A percentile compares a stretch with the other conserved stretches of the same genome.
Conservation (phyloP, 2,888 invertebrate genomes). For the Trichopoda pennipes region DNA sequence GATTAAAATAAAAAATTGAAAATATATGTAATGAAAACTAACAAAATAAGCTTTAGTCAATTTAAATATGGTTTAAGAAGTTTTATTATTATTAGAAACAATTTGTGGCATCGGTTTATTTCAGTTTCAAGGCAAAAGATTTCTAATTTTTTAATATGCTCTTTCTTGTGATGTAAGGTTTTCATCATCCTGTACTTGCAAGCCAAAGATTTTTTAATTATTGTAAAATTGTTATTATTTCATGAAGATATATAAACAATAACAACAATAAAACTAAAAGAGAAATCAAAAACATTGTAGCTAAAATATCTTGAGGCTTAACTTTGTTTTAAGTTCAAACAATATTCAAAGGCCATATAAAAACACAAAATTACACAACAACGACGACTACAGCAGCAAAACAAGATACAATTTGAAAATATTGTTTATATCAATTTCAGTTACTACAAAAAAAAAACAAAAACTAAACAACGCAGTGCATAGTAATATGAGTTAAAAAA, state of each 20-base stretch:
- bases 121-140: conserved; percentile 32
- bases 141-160: not conserved
- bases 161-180: not conserved
- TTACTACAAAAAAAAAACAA: not conserved
- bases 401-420: conserved; percentile 55
- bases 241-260: not conserved
- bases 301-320: conserved; percentile 60
- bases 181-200: not conserved
- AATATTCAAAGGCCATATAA: conserved; percentile 41
- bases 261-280: conserved; percentile 10
- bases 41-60: conserved; percentile 27
- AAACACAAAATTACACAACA: conserved; percentile 22
- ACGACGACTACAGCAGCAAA: conserved; percentile 25
- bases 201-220: conserved; percentile 42
- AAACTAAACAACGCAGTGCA: not conserved
- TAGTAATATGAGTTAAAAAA: conserved; percentile 13
- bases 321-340: conserved; percentile 55
- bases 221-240: conserved; percentile 18
- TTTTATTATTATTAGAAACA: conserved; percentile 60
- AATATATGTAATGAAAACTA: not conserved
- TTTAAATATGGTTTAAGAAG: conserved; percentile 50
- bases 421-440: conserved; percentile 52
- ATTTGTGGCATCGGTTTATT: conserved; percentile 54
- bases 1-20: not conserved
- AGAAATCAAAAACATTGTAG: conserved; percentile 55